These are phyloP conservation scores for Drusus annulatus DNA, from an alignment of 1,140 invertebrate species.

Conservation along the genomic window DNA sequence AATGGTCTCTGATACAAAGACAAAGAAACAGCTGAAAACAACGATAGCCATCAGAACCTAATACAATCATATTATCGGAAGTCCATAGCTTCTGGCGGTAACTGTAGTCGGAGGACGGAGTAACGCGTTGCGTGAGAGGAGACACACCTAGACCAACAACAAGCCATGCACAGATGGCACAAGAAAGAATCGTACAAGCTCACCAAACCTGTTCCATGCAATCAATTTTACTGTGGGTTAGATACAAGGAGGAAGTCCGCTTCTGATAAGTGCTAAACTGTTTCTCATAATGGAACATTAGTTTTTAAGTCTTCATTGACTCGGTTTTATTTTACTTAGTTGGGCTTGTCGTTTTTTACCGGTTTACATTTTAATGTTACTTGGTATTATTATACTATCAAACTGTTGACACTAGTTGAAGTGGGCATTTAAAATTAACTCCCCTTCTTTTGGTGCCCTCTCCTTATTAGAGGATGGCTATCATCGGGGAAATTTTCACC, in stretches of 20 bases:
- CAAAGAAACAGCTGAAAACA: no score
- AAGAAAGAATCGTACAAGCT: not conserved
- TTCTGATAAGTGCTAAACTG: not conserved
- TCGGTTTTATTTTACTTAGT: no score
- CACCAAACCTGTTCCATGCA: constrained; percentile 19
- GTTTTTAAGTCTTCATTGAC: no score
- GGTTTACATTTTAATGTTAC: no score
- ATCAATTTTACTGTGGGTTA: not conserved
- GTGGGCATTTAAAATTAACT: no score
- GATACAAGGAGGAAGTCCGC: constrained; percentile 24
- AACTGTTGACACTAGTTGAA: no score
- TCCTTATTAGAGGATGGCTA: no score
- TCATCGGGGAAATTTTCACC: no score
- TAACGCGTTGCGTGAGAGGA: not conserved
- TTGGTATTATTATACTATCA: no score
- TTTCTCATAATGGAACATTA: not conserved
- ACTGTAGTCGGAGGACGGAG: not conserved
- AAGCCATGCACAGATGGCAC: not conserved
- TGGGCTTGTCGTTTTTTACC: no score
- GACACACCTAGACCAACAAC: not conserved
- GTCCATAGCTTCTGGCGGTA: constrained; percentile 1
- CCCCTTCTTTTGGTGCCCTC: no score
- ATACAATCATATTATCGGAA: not conserved
- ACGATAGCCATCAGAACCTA: not conserved
- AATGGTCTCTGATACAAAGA: no score